phyloP scores from a whole-genome alignment of 2,113 vertebrate species.

The Notiomystis cincta region DNA sequence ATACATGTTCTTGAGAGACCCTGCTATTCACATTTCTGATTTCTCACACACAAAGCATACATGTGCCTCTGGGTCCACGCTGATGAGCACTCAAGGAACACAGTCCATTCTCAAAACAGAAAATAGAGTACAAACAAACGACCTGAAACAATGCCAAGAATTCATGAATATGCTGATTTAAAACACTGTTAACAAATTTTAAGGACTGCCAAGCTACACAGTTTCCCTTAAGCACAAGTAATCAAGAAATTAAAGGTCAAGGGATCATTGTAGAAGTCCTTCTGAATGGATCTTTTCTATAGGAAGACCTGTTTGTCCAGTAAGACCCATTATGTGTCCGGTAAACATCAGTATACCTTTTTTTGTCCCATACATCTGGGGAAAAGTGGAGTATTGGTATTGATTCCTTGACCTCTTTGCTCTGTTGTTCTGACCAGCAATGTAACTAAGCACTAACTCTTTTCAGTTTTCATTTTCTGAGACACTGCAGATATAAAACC shows the following conservation, averaged over 20 bases:
- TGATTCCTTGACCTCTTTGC: background rate
- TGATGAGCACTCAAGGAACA: background rate
- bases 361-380: background rate
- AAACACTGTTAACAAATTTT: background rate
- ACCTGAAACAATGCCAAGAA: background rate
- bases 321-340: background rate
- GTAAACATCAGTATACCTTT: background rate
- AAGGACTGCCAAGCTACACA: background rate
- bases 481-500: background rate
- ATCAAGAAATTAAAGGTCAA: background rate
- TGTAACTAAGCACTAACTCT: background rate
- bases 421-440: background rate
- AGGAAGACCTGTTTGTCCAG: background rate
- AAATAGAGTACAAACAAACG: background rate
- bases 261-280: background rate
- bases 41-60: background rate
- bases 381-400: background rate
- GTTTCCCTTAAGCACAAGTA: background rate
- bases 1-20: background rate
- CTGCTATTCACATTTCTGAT: background rate
- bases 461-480: background rate
- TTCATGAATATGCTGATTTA: background rate
- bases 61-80: background rate
- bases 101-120: background rate
- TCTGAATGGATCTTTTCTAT: background rate